Conservation (phyloP, 2,888 invertebrate genomes). For the Leptarthrus brevirostris region DNA sequence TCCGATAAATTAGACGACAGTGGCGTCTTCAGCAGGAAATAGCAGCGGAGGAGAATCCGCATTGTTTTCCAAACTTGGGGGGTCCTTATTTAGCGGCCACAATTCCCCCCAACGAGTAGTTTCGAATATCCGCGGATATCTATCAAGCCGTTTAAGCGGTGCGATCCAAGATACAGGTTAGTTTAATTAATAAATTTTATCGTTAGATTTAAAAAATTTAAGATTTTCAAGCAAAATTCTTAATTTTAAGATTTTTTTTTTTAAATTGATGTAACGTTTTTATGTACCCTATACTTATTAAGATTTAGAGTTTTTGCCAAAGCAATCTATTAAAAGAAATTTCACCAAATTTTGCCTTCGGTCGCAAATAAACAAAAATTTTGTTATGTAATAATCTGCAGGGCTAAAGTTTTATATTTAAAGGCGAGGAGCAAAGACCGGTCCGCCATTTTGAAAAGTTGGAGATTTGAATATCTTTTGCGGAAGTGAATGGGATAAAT, state of each 20-base stretch:
- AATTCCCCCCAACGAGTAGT: constrained; percentile 78
- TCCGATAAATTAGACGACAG: constrained; percentile 58
- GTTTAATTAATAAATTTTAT: constrained; percentile 57
- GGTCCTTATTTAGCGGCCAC: constrained; percentile 76
- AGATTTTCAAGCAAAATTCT: too few species aligned
- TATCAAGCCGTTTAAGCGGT: constrained; percentile 76
- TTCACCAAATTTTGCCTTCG: too few species aligned
- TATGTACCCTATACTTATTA: too few species aligned
- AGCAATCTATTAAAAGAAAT: too few species aligned
- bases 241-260: too few species aligned
- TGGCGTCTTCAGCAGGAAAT: constrained; percentile 67
- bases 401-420: neutral
- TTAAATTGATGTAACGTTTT: too few species aligned
- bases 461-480: too few species aligned
- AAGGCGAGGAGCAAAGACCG: neutral
- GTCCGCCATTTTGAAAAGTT: constrained; percentile 7
- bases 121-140: constrained; percentile 79
- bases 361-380: too few species aligned
- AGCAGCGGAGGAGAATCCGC: constrained; percentile 71
- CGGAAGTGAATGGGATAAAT: too few species aligned
- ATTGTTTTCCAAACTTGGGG: constrained; percentile 75
- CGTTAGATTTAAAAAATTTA: neutral
- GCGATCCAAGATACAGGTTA: constrained; percentile 80
- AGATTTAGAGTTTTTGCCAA: too few species aligned
- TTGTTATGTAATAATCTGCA: neutral